Conservation (phyloP, 2,113 vertebrate species). For the Platichthys flesus region DNA sequence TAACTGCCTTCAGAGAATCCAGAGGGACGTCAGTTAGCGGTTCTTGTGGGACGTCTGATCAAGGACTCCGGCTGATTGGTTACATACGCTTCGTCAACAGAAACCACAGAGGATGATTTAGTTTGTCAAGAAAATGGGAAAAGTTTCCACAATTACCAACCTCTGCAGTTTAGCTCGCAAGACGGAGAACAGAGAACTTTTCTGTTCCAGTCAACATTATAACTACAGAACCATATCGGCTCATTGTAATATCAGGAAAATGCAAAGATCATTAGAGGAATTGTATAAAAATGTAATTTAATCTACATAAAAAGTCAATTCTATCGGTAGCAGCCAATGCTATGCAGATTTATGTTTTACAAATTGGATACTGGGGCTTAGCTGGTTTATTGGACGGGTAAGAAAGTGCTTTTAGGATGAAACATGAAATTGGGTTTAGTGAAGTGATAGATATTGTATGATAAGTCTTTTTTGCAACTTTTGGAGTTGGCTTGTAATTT, state of each 20-base stretch:
- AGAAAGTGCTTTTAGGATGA: no score
- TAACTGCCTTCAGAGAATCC: conserved; percentile 53
- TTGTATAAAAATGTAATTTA: neutral
- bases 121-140: conserved; percentile 24
- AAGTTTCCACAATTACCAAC: conserved; percentile 2
- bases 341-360: neutral
- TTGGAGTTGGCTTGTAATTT: no score
- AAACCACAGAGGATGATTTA: conserved; percentile 25
- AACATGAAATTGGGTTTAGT: no score
- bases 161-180: neutral
- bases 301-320: neutral
- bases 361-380: neutral
- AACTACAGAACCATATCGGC: neutral
- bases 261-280: neutral
- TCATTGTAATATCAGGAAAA: neutral
- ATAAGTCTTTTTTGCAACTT: no score
- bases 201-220: conserved; percentile 1
- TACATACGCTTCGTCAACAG: conserved; percentile 19
- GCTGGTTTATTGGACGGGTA: no score
- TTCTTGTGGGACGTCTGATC: conserved; percentile 47
- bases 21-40: conserved; percentile 41
- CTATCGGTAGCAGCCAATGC: neutral
- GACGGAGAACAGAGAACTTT: neutral
- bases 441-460: no score
- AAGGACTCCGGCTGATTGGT: conserved; percentile 34